Percentiles rank a stretch among this genome's conserved stretches.
phyloP scores from a whole-genome alignment of 2,888 invertebrate species.

The Mongoloraphidia duomilia region DNA sequence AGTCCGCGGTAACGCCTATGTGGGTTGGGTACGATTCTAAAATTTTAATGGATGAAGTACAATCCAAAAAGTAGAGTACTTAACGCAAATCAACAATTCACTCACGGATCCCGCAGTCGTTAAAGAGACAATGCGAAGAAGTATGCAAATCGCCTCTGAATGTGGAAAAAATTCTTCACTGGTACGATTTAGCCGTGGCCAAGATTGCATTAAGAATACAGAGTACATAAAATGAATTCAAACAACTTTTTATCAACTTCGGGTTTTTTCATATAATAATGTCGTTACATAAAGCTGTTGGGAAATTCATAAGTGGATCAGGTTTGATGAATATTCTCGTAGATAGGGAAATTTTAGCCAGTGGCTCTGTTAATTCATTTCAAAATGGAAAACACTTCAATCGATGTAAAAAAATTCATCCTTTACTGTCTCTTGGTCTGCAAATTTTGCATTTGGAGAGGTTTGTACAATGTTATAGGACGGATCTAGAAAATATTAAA shows the following conservation, averaged over 20 bases:
- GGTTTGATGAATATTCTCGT: constrained; percentile 13
- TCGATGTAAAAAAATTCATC: constrained; percentile 12
- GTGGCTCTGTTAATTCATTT: constrained; percentile 12
- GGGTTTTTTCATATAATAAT: constrained; percentile 14
- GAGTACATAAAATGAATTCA: constrained; percentile 11
- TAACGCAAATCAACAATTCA: constrained; percentile 17
- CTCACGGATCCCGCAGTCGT: constrained; percentile 16
- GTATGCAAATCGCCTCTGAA: constrained; percentile 9
- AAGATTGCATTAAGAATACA: constrained; percentile 15
- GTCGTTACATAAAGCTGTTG: constrained; percentile 15
- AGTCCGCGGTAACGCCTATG: constrained; percentile 13
- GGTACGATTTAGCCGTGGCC: constrained; percentile 14
- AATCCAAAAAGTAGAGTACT: constrained; percentile 15
- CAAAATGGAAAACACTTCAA: constrained; percentile 10
- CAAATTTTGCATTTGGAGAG: constrained; percentile 11
- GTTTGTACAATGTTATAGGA: constrained; percentile 4
- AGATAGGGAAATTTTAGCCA: constrained; percentile 11
- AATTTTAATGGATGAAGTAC: constrained; percentile 9
- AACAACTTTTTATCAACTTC: constrained; percentile 10
- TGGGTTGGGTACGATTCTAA: constrained; percentile 14
- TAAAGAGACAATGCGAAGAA: constrained; percentile 11
- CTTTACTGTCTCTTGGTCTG: constrained; percentile 10
- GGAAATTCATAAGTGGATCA: constrained; percentile 13
- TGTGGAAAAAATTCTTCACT: constrained; percentile 9
- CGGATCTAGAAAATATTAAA: neutral